phyloP scores from a whole-genome alignment of 2,797 vertebrate genomes.

The Artibeus jamaicensis region DNA sequence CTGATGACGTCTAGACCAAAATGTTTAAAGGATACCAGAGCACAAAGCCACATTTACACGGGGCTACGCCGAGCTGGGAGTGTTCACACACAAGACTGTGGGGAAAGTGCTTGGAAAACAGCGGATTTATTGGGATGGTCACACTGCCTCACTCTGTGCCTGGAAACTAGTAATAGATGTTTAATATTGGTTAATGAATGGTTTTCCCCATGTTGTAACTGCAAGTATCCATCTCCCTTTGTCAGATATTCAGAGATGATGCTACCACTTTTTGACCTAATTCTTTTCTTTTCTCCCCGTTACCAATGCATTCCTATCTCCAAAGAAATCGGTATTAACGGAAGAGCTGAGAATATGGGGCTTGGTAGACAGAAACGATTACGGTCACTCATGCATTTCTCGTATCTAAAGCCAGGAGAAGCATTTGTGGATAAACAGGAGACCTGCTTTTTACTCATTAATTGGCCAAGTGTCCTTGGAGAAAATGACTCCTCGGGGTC shows the following conservation, averaged over 20 bases:
- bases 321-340: not conserved
- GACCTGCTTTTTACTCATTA: not conserved
- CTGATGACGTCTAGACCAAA: not conserved
- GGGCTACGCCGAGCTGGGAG: not conserved
- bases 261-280: not conserved
- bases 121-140: not conserved
- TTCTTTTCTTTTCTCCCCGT: not conserved
- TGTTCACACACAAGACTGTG: not conserved
- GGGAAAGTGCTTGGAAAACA: not conserved
- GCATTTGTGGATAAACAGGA: not conserved
- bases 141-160: not conserved
- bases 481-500: not conserved
- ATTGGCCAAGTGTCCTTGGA: not conserved
- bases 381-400: constrained; percentile 24
- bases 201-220: not conserved
- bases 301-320: not conserved
- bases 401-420: not conserved
- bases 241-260: not conserved
- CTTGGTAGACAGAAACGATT: not conserved
- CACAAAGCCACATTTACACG: not conserved
- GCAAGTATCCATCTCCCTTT: not conserved
- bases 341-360: not conserved
- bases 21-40: not conserved
- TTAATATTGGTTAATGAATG: not conserved
- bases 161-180: not conserved